These are phyloP conservation scores for Abrostola tripartita DNA, from an alignment of 2,888 invertebrate genomes.

Conservation along the genomic window DNA sequence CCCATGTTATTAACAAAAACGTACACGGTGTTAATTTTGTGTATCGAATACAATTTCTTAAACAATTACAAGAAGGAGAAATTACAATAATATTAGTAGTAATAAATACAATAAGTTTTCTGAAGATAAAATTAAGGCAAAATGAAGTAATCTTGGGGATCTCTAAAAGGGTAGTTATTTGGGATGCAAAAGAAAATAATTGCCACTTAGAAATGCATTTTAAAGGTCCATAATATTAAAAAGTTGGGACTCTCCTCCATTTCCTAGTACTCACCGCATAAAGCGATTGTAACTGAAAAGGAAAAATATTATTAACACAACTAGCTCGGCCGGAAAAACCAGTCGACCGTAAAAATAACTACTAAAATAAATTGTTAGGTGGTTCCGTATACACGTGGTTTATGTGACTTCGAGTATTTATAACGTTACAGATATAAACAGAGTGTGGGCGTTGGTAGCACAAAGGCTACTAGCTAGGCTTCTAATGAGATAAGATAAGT, in stretches of 20 bases:
- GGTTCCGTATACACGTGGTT: constrained; percentile 36
- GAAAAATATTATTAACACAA: constrained; percentile 45
- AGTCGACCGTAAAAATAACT: constrained; percentile 48
- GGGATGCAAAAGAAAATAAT: too few species aligned
- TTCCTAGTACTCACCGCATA: constrained; percentile 10
- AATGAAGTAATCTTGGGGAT: too few species aligned
- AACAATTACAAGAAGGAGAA: too few species aligned
- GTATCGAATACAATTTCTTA: too few species aligned
- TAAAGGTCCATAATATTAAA: constrained; percentile 1
- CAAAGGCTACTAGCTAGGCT: too few species aligned
- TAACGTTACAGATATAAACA: not conserved
- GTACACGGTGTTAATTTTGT: too few species aligned
- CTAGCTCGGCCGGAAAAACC: constrained; percentile 23
- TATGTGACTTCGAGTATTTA: not conserved
- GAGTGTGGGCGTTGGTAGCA: not conserved
- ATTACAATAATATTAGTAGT: too few species aligned
- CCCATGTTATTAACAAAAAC: too few species aligned
- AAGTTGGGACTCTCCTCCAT: constrained; percentile 1
- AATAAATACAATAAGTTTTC: too few species aligned
- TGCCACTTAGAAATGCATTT: not conserved
- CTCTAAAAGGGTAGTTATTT: too few species aligned
- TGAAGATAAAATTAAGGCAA: too few species aligned
- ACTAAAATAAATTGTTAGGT: constrained; percentile 21
- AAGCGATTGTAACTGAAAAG: constrained; percentile 23
- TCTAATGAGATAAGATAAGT: too few species aligned